phyloP scores from a whole-genome alignment of 1,140 invertebrate species.

The Hermetia illucens region DNA sequence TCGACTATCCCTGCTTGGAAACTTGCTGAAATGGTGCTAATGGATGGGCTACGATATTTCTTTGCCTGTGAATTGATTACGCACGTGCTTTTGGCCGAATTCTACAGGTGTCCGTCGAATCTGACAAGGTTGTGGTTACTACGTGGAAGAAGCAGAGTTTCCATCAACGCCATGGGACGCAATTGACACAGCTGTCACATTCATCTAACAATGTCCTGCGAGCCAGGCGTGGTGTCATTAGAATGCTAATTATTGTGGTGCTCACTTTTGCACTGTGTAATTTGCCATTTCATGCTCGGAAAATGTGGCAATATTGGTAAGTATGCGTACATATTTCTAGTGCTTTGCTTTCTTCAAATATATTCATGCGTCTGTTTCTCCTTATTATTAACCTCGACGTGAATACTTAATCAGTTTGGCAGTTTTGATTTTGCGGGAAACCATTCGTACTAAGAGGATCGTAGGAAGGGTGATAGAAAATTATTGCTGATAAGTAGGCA shows the following conservation, averaged over 20 bases:
- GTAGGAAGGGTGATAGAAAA: too few species aligned
- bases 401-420: constrained; percentile 13
- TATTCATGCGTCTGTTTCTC: too few species aligned
- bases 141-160: constrained; percentile 23
- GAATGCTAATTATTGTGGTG: constrained; percentile 70
- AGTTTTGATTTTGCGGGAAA: constrained; percentile 1
- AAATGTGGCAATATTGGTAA: constrained; percentile 61
- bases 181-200: constrained; percentile 36
- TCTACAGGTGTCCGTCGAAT: constrained; percentile 29
- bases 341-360: too few species aligned
- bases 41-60: too few species aligned
- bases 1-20: too few species aligned
- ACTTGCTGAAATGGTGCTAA: too few species aligned
- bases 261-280: constrained; percentile 73
- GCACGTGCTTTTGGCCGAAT: too few species aligned
- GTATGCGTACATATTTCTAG: constrained; percentile 7
- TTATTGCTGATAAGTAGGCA: too few species aligned
- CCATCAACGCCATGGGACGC: constrained; percentile 16
- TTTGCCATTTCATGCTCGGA: constrained; percentile 67
- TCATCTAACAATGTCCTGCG: constrained; percentile 51
- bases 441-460: too few species aligned
- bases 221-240: constrained; percentile 53
- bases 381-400: constrained; percentile 8
- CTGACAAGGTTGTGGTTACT: constrained; percentile 27
- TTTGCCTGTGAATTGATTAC: too few species aligned